Evolutionary conservation across 1,140 invertebrate genomes (phyloP).

Genomic region (Drosophila jambulina): DNA sequence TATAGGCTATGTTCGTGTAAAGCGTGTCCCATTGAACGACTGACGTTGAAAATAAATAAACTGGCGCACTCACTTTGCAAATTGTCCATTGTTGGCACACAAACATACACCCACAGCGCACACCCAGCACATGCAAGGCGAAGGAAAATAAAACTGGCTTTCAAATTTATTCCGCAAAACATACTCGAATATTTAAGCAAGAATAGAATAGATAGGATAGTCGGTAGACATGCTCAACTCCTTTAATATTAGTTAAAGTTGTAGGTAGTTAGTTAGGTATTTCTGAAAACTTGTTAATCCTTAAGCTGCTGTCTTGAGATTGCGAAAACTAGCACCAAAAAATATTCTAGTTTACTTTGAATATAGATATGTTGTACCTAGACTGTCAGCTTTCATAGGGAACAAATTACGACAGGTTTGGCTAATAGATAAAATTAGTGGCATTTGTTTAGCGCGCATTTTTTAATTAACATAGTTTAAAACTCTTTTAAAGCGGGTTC

Average conservation of each 20-base stretch:
- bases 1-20: slow-evolving; percentile 27
- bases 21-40: slow-evolving; percentile 47
- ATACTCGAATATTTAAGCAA: slow-evolving; percentile 47
- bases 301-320: too few relatives aligned
- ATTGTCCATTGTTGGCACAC: slow-evolving; percentile 75
- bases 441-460: background rate
- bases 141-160: slow-evolving; percentile 50
- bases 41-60: slow-evolving; percentile 62
- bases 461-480: background rate
- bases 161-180: slow-evolving; percentile 56
- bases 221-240: slow-evolving; percentile 9
- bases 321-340: too few relatives aligned
- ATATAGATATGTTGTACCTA: too few relatives aligned
- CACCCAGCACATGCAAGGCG: slow-evolving; percentile 28
- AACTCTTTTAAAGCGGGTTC: too few relatives aligned
- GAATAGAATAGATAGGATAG: slow-evolving; percentile 9
- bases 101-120: slow-evolving; percentile 13
- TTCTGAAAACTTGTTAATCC: too few relatives aligned
- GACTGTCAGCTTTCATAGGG: too few relatives aligned
- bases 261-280: too few relatives aligned
- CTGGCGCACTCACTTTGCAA: slow-evolving; percentile 58
- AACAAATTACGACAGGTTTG: too few relatives aligned
- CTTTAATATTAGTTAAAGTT: background rate
- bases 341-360: too few relatives aligned
- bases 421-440: too few relatives aligned